phyloP scores from a whole-genome alignment of 2,113 vertebrate genomes.

The Eulacestoma nigropectus region DNA sequence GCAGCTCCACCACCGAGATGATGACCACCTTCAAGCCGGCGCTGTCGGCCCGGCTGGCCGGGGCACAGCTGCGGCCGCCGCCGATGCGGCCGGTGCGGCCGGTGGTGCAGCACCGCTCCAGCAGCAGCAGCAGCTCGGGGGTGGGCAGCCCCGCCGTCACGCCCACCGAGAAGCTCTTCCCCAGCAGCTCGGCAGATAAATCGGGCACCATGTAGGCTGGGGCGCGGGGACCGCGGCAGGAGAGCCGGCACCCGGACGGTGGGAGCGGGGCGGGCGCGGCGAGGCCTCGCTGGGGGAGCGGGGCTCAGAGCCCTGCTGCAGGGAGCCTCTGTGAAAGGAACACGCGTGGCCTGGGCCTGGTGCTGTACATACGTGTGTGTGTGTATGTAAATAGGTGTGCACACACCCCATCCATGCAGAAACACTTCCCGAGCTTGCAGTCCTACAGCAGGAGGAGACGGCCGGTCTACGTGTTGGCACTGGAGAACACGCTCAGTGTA shows the following conservation, averaged over 20 bases:
- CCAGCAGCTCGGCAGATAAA: conserved; percentile 82
- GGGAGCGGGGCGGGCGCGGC: background rate
- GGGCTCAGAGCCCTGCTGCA: background rate
- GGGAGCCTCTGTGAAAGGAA: background rate
- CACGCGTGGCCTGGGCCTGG: background rate
- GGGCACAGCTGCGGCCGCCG: conserved; percentile 88
- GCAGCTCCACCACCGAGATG: conserved; percentile 91
- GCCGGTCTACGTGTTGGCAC: conserved; percentile 17
- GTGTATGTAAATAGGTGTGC: background rate
- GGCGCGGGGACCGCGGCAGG: background rate
- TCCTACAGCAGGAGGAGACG: background rate
- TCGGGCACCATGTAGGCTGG: conserved; percentile 86
- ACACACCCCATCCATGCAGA: background rate
- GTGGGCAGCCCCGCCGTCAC: conserved; percentile 92
- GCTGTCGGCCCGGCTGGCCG: conserved; percentile 85
- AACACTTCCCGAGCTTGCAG: background rate
- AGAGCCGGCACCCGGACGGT: background rate
- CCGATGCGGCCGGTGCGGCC: conserved; percentile 83
- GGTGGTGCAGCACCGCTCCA: conserved; percentile 86
- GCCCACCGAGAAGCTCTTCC: conserved; percentile 94
- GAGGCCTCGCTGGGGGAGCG: background rate
- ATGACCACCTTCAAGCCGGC: conserved; percentile 96
- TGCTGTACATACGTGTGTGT: background rate
- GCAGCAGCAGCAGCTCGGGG: conserved; percentile 94
- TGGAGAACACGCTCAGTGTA: conserved; percentile 47